These are phyloP conservation scores for Habropoda laboriosa DNA, from an alignment of 1,140 invertebrate genomes.

Conservation along the genomic window DNA sequence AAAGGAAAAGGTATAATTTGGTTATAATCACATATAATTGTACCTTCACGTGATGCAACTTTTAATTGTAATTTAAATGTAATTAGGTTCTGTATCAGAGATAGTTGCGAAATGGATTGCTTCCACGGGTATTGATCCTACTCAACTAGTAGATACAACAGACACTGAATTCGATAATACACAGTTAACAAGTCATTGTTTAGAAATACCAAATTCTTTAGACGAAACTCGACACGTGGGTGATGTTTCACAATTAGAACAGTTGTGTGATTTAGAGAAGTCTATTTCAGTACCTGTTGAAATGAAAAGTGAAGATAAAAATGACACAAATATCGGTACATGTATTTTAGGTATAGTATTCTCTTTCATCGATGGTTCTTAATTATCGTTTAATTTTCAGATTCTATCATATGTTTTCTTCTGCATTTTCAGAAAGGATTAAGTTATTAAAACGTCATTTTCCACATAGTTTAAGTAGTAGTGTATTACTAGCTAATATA, in stretches of 20 bases:
- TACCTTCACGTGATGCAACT: background rate
- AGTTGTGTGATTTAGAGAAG: conserved; percentile 54
- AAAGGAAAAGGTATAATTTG: conserved; percentile 87
- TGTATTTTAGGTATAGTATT: conserved; percentile 62
- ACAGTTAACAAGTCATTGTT: conserved; percentile 61
- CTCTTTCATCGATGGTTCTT: background rate
- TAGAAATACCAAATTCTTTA: conserved; percentile 56
- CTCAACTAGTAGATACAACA: conserved; percentile 76
- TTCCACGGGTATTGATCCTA: conserved; percentile 86
- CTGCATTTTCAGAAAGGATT: conserved; percentile 70
- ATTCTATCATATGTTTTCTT: background rate
- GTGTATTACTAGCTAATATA: conserved; percentile 91
- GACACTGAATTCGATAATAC: conserved; percentile 77
- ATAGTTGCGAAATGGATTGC: conserved; percentile 91
- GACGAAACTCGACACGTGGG: conserved; percentile 65
- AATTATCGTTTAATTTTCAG: background rate
- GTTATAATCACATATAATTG: background rate
- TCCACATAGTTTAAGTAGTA: conserved; percentile 91
- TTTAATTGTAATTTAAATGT: background rate
- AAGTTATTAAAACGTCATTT: conserved; percentile 87
- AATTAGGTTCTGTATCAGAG: conserved; percentile 89
- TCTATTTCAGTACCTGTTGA: conserved; percentile 59
- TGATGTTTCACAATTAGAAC: conserved; percentile 61
- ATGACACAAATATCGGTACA: conserved; percentile 64
- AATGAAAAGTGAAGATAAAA: conserved; percentile 67